Evolutionary conservation across 2,113 vertebrate genomes (phyloP).

Genomic region (Ibidorhyncha struthersii): DNA sequence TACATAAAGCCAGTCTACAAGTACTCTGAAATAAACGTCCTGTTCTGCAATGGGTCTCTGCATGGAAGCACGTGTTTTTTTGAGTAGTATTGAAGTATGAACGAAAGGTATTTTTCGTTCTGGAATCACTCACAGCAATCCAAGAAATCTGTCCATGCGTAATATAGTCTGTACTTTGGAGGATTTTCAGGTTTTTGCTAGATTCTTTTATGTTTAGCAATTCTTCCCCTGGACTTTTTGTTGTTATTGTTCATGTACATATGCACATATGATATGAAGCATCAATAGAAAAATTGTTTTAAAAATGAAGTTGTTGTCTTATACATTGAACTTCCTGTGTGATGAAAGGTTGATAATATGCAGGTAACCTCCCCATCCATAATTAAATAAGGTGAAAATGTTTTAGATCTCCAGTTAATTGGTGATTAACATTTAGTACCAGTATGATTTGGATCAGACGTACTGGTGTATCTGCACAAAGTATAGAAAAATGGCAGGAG

Average conservation of each 20-base stretch:
- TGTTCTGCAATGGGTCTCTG: not conserved
- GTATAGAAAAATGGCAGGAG: not conserved
- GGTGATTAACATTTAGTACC: not conserved
- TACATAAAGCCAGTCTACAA: not conserved
- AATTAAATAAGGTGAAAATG: not conserved
- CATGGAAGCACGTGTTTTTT: not conserved
- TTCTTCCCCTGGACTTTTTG: not conserved
- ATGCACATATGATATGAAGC: rapidly evolving
- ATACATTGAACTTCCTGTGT: not conserved
- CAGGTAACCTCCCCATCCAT: not conserved
- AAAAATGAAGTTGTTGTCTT: not conserved
- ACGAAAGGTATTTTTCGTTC: not conserved
- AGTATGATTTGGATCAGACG: not conserved
- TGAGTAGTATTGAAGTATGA: not conserved
- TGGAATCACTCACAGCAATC: not conserved
- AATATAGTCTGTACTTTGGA: not conserved
- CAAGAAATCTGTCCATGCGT: not conserved
- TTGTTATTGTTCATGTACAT: not conserved
- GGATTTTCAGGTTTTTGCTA: not conserved
- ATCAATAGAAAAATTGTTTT: not conserved
- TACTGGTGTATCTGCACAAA: no score
- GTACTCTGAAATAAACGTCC: not conserved
- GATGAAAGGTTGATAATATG: not conserved
- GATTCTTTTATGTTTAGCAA: not conserved
- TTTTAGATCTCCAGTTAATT: not conserved